Base-by-base conservation (phyloP, 2,888 invertebrate species). In the Chesias legatella region DNA sequence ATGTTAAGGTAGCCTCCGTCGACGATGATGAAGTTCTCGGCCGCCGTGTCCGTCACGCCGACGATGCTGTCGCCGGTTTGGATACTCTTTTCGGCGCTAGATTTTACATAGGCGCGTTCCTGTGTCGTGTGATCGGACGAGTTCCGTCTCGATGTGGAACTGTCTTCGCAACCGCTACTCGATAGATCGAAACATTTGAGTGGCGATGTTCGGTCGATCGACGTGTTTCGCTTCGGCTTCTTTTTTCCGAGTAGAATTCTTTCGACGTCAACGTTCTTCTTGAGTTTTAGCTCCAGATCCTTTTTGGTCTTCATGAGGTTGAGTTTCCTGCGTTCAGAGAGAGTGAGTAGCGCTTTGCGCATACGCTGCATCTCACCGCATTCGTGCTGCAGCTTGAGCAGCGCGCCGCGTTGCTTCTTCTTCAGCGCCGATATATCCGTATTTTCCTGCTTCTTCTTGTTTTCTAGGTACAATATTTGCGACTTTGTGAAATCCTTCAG, bases 361-460 rank as follows among this genome's bases (percentile, higher is more conserved):
- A 88, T 88, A 59, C 91, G 85, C 60, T 90, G 90, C 84, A 93
- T 91, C 71, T 93, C 92, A 31, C 92, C 92, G 66, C 92, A 91
- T 60, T 93, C 92, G 63, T 92, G 91, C 45, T 92, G 90, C 21
- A 92, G 73, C 61, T 91, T 91, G 25, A 92, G 72, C 36, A 93
- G 70, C 8, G 93, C 81, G 1, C 91, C 92, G 29, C 92, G 82
- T 64, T 93, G 92, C 52, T 91, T 91, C 60, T 93, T 93, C 59
- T 91, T 91, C 8, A 93, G 84, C 6, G 90, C 79, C 0, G 88
- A 76, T 46, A 84, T 79, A 50, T 86, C 88, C 0, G 72, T 85
- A 35, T 83, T 83, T 1, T 84, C 84, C 24, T 80, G 82, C 38
- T 78, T 84, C 52, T 88, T 88, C 54, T 85, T 85, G 43, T 81